Evolutionary conservation across 2,113 vertebrate genomes (phyloP), one percentile per base, ranked within the genome.

Genomic region (Saguinus midas): DNA sequence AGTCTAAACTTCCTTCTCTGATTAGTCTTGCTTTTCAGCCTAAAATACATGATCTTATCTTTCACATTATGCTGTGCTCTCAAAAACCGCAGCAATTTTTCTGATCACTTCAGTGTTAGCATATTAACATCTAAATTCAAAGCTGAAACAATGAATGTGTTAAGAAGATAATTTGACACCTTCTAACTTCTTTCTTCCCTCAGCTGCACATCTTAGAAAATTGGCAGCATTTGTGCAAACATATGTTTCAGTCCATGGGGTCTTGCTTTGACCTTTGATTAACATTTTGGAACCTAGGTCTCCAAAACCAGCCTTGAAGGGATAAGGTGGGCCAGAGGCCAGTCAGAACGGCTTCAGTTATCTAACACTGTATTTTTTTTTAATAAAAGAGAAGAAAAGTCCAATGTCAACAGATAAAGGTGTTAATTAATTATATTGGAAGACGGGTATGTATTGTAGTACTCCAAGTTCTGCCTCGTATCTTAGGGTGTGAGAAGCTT

Each of bases 101-200:
- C 48, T 80, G 23, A 95, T 97, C 80, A 95, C 55, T 83, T 92
- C 55, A 58, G 32, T 88, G 76, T 58, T 95, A 66, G 55, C 13
- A 37, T 75, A 94, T 76, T 95, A 96, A 76, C 73, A 96, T 92
- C 61, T 89, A 94, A 95, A 96, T 91, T 90, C 90, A 87, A 98
- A 97, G 45, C 90, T 58, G 50, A 97, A 78, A 95, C 75, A 95
- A 81, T 83, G 40, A 84, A 92, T 57, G 91, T 95, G 84, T 95
- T 91, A 97, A 97, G 76, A 73, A 94, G 87, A 68, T 48, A 96
- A 86, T 84, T 96, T 92, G 95, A 97, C 70, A 94, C 90, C 94
- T 97, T 95, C n/a, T 25, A 85, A 45, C 18, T 87, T 83, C 2
- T 58, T 85, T 87, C 40, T 23, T 18, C 21, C 32, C 40, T 87